Base-by-base conservation (phyloP, 2,888 invertebrate species). In the Nymphalis c-album region DNA sequence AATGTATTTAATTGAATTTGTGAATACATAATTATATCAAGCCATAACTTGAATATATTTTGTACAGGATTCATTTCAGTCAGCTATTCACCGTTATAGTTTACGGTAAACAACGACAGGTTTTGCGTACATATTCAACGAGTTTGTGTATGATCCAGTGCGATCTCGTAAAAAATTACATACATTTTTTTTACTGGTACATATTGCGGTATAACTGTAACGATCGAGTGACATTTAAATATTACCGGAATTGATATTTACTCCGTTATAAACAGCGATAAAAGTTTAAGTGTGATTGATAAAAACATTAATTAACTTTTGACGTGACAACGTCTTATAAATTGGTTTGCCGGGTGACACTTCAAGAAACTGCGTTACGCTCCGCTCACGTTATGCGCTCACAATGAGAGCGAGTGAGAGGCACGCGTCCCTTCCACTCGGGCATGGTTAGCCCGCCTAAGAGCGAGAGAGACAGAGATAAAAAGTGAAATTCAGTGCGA, bases 81-180 rank as follows among this genome's bases (percentile, higher is more conserved):
- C 58, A 62, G 16, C 48, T 67, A 55, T 58, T 61, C 61, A 69
- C 76, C 76, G 76, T 76, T 76, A 75, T 69, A 67, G 50, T 66
- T 63, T 72, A 76, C 75, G 69, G 76, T 75, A 76, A 73, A 71
- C 67, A 63, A 59, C 40, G 67, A 74, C 76, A 71, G 76, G 76
- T 76, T 75, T 71, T 69, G 65, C 67, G 51, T 69, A 71, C 68
- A 63, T 62, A 72, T 68, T 66, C 66, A 62, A 63, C 71, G 63
- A 67, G 68, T 71, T 70, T 64, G 63, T 58, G 46, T 61, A 47
- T 67, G 61, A 64, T 71, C 61, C 58, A 51, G 66, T 58, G 63
- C 57, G 60, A 62, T 67, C 61, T 50, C 55, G 18, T n/a, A 48
- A 55, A 66, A 63, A 69, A 67, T 60, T 26, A 50, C 48, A 69